phyloP scores from a whole-genome alignment of 2,888 invertebrate species.

The Oxytorus armatus region DNA sequence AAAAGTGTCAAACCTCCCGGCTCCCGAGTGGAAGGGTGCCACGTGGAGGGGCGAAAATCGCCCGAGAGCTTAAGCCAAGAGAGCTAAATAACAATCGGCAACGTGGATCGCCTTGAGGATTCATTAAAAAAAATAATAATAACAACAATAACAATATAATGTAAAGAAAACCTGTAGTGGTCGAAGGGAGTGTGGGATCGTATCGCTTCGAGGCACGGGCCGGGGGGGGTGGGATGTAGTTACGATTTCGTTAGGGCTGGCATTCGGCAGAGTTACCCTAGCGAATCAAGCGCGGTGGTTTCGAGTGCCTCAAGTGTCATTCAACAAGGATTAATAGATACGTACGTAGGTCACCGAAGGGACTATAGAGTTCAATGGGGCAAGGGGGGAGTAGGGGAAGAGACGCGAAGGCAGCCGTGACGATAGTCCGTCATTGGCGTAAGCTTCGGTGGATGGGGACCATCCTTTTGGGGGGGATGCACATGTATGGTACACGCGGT shows the following conservation, averaged over 20 bases:
- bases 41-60: conserved; percentile 69
- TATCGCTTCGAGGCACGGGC: conserved; percentile 48
- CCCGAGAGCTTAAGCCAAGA: neutral
- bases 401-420: conserved; percentile 63
- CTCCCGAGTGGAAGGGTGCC: too few relatives aligned
- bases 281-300: conserved; percentile 66
- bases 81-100: conserved; percentile 28
- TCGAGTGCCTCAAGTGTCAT: conserved; percentile 82
- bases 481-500: conserved; percentile 40
- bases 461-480: conserved; percentile 54
- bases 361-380: conserved; percentile 55
- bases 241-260: conserved; percentile 80
- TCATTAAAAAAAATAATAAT: conserved; percentile 77
- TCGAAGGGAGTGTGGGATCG: conserved; percentile 40
- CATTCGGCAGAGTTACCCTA: conserved; percentile 71
- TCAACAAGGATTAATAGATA: conserved; percentile 83
- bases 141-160: conserved; percentile 15
- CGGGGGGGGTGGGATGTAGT: conserved; percentile 69
- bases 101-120: conserved; percentile 77
- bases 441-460: conserved; percentile 65
- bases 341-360: conserved; percentile 77
- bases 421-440: conserved; percentile 62
- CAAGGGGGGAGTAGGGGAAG: conserved; percentile 36
- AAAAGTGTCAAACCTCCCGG: conserved; percentile 1
- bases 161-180: conserved; percentile 72